Conservation (phyloP, 2,888 invertebrate genomes). For the Tenthredo mesomela region DNA sequence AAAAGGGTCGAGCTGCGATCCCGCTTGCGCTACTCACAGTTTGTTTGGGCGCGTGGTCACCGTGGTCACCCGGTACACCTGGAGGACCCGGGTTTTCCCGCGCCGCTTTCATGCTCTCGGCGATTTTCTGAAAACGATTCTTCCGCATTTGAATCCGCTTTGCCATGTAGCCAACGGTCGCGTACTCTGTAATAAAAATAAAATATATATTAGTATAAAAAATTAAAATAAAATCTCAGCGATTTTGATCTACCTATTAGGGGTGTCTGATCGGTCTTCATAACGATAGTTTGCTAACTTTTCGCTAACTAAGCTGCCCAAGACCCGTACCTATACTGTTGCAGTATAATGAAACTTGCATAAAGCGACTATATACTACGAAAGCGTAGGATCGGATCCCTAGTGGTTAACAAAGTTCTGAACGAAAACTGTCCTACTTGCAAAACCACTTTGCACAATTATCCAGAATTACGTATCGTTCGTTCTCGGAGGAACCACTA, state of each 20-base stretch:
- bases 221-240: neutral
- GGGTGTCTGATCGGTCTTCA: neutral
- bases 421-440: neutral
- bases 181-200: conserved; percentile 89
- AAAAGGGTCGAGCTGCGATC: conserved; percentile 54
- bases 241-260: neutral
- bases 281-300: neutral
- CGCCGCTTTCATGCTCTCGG: conserved; percentile 93
- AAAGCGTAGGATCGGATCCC: too few species aligned
- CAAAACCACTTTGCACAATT: conserved; percentile 29
- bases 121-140: conserved; percentile 95
- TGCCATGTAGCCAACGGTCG: conserved; percentile 98
- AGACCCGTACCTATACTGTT: neutral
- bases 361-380: neutral
- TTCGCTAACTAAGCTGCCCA: neutral
- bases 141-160: conserved; percentile 98
- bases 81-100: conserved; percentile 82
- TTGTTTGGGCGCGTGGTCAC: conserved; percentile 88
- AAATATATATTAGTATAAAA: neutral
- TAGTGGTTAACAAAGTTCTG: neutral
- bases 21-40: conserved; percentile 83
- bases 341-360: neutral
- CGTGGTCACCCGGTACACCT: conserved; percentile 83
- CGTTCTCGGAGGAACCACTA: neutral
- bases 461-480: conserved; percentile 11